phyloP scores from a whole-genome alignment of 1,140 invertebrate genomes.

The Caligus rogercresseyi region DNA sequence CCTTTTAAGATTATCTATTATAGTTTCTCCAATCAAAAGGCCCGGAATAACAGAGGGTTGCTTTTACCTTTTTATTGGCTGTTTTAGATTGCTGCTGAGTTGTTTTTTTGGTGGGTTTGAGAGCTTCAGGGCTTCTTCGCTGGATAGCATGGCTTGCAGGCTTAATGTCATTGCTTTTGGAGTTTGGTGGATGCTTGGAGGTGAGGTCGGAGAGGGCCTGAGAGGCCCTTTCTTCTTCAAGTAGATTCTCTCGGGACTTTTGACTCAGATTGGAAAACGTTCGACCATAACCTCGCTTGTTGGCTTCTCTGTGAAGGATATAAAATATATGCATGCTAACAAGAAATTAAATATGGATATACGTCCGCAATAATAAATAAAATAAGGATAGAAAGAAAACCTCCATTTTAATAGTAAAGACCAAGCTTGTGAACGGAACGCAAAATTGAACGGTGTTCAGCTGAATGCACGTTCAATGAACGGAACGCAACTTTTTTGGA shows the following conservation, averaged over 20 bases:
- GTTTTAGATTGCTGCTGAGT: neutral
- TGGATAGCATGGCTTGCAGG: neutral
- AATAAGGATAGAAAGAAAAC: too few species aligned
- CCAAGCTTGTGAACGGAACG: too few species aligned
- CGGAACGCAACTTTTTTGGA: too few species aligned
- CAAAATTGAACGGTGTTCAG: too few species aligned
- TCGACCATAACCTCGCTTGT: neutral
- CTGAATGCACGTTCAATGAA: too few species aligned
- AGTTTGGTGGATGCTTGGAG: neutral
- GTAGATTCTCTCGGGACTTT: neutral
- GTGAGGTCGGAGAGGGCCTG: neutral
- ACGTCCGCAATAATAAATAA: neutral
- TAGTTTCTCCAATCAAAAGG: too few species aligned
- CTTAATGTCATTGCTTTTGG: neutral
- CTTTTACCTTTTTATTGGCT: neutral
- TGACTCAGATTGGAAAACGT: neutral
- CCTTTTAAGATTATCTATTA: too few species aligned
- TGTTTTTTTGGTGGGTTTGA: neutral
- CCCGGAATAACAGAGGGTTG: neutral
- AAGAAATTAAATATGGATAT: neutral
- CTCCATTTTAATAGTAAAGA: too few species aligned
- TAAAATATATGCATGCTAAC: too few species aligned
- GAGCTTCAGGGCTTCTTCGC: neutral
- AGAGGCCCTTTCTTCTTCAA: neutral
- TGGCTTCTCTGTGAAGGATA: neutral